Conservation (phyloP, 1,140 invertebrate species). For the Magallana ariakensis region DNA sequence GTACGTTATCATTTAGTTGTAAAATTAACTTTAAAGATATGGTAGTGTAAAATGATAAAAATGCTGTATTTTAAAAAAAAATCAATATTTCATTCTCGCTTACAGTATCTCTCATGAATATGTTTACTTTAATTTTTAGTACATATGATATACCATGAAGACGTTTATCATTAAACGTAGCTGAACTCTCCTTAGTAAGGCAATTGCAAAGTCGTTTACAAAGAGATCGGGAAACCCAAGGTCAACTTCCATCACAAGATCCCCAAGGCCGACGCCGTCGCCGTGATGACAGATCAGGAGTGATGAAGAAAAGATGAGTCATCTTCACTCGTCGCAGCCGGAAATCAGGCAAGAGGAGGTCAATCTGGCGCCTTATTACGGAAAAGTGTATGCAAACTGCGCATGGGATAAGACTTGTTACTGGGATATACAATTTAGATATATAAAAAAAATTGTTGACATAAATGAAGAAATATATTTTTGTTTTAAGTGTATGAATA, state of each 20-base stretch:
- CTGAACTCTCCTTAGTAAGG: too few relatives aligned
- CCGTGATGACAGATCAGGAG: constrained; percentile 75
- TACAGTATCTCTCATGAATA: too few relatives aligned
- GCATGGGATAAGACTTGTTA: constrained; percentile 75
- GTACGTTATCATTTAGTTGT: too few relatives aligned
- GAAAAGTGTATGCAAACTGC: constrained; percentile 77
- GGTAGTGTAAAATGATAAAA: too few relatives aligned
- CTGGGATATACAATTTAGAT: constrained; percentile 71
- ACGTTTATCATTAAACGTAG: too few relatives aligned
- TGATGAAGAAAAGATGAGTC: too few relatives aligned
- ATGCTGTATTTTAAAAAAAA: too few relatives aligned
- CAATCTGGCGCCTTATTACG: constrained; percentile 63
- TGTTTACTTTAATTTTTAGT: too few relatives aligned
- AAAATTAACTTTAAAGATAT: too few relatives aligned
- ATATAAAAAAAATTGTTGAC: background rate
- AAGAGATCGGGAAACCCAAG: constrained; percentile 56
- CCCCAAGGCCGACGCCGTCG: constrained; percentile 75
- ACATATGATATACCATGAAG: too few relatives aligned
- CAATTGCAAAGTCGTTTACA: constrained; percentile 61
- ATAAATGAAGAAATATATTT: background rate
- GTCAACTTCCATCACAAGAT: constrained; percentile 73
- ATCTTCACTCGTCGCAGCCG: constrained; percentile 66
- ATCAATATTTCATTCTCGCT: too few relatives aligned
- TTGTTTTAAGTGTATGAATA: background rate
- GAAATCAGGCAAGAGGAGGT: constrained; percentile 75